Percentiles rank a stretch among this genome's conserved stretches.
phyloP scores from a whole-genome alignment of 2,797 vertebrate genomes.

The Alcedo atthis region DNA sequence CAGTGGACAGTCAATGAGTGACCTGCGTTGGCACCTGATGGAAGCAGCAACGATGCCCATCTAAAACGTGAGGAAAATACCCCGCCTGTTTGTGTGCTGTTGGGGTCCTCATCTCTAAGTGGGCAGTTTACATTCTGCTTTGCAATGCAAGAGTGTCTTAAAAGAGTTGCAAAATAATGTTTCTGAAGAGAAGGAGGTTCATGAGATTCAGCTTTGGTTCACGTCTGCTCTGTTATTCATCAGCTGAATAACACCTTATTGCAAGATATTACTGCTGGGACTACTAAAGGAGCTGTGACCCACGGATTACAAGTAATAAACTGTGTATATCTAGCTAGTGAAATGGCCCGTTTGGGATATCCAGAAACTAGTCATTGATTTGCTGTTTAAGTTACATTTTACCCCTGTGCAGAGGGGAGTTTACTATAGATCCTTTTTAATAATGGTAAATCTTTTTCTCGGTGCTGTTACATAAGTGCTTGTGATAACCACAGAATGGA shows the following conservation, averaged over 20 bases:
- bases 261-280: background rate
- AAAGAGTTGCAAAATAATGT: background rate
- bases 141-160: background rate
- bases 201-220: background rate
- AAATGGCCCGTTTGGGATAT: background rate
- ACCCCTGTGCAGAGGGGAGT: background rate
- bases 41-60: background rate
- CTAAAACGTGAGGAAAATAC: background rate
- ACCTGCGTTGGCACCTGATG: background rate
- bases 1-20: background rate
- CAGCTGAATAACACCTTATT: background rate
- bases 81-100: background rate
- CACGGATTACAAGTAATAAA: background rate
- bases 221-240: background rate
- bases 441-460: background rate
- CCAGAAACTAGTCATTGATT: background rate
- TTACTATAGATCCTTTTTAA: background rate
- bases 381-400: background rate
- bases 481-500: background rate
- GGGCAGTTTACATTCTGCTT: background rate
- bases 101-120: background rate
- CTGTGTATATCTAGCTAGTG: background rate
- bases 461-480: background rate
- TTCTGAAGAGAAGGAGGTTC: background rate
- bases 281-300: background rate